Percentiles rank a stretch among this genome's conserved stretches.
Evolutionary conservation across 2,888 invertebrate species (phyloP).

Genomic region (Parascotia fuliginaria): DNA sequence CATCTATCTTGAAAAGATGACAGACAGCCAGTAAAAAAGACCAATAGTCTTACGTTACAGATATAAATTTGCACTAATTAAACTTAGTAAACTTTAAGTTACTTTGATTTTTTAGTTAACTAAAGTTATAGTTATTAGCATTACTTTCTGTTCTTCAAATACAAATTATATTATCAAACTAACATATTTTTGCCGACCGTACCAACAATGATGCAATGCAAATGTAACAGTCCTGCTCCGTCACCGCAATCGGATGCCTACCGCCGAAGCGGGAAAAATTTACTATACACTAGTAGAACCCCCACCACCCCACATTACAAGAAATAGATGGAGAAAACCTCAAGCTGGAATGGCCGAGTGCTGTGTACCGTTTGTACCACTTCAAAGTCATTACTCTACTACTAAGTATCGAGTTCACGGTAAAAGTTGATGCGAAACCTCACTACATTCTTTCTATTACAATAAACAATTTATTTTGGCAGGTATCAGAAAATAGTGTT

Average conservation of each 20-base stretch:
- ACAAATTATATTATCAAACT: no score
- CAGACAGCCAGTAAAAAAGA: no score
- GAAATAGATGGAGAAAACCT: constrained; percentile 25
- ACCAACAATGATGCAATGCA: constrained; percentile 68
- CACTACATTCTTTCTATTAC: constrained; percentile 20
- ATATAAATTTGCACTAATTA: no score
- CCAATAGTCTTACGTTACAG: no score
- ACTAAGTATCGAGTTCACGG: constrained; percentile 56
- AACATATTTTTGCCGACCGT: constrained; percentile 47
- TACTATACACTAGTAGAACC: constrained; percentile 35
- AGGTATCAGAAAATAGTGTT: no score
- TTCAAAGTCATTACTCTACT: constrained; percentile 54
- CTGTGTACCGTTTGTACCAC: constrained; percentile 41
- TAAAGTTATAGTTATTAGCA: no score
- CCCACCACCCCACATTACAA: constrained; percentile 26
- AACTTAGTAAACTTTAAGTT: no score
- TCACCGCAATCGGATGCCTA: constrained; percentile 50
- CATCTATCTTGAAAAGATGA: no score
- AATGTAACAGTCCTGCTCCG: constrained; percentile 62
- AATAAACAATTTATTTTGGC: no score
- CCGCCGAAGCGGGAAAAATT: constrained; percentile 38
- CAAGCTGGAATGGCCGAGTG: constrained; percentile 29
- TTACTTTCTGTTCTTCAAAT: no score
- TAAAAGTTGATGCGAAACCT: constrained; percentile 55
- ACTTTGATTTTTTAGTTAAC: no score